Evolutionary conservation across 2,888 invertebrate genomes (phyloP).

Genomic region (Amiota communis): DNA sequence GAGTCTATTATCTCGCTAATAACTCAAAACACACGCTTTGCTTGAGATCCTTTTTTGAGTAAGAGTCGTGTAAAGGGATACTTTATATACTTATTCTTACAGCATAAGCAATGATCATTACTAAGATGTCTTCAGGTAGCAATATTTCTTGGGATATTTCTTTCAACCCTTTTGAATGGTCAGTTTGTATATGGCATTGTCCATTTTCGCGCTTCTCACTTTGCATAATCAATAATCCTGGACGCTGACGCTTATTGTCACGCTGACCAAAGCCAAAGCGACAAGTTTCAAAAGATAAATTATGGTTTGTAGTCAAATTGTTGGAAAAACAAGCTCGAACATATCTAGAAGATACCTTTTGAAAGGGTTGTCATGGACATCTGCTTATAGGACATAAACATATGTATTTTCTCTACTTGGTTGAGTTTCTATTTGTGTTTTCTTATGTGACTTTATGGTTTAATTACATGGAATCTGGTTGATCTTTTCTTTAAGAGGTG

Average conservation of each 20-base stretch:
- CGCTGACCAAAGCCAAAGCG: conserved; percentile 63
- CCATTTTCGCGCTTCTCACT: conserved; percentile 56
- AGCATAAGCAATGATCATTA: conserved; percentile 41
- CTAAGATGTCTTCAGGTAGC: conserved; percentile 53
- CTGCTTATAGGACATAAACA: conserved; percentile 9
- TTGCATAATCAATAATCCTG: conserved; percentile 73
- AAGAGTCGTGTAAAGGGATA: conserved; percentile 59
- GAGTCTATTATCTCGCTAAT: conserved; percentile 70
- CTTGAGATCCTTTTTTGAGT: conserved; percentile 59
- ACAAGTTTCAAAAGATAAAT: conserved; percentile 71
- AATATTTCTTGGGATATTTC: conserved; percentile 49
- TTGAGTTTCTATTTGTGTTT: conserved; percentile 40
- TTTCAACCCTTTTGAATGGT: conserved; percentile 59
- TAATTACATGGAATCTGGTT: not conserved
- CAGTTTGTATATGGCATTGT: conserved; percentile 44
- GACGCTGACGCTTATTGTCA: conserved; percentile 65
- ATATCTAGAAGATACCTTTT: conserved; percentile 32
- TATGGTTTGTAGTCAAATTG: conserved; percentile 72
- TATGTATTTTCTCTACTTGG: conserved; percentile 29
- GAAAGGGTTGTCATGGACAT: conserved; percentile 23
- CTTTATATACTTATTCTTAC: conserved; percentile 45
- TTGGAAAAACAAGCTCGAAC: conserved; percentile 64
- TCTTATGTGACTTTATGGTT: conserved; percentile 19
- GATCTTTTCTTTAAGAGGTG: too few relatives aligned
- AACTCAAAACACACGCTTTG: conserved; percentile 70